These are phyloP conservation scores for Sussaba pulchella DNA, from an alignment of 2,888 invertebrate genomes.

Conservation along the genomic window DNA sequence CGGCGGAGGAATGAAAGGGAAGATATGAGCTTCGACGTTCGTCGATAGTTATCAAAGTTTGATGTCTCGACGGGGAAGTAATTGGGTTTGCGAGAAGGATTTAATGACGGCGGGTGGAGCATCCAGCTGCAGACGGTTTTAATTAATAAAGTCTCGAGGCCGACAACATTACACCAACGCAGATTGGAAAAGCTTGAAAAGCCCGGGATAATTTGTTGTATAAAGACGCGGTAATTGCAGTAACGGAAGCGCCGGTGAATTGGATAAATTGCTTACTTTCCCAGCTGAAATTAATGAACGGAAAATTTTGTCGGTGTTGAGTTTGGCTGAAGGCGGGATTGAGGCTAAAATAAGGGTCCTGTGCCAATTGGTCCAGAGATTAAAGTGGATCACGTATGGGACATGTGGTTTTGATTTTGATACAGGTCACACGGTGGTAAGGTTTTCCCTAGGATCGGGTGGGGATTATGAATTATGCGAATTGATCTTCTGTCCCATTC, in stretches of 20 bases:
- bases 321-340: too few relatives aligned
- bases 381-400: too few relatives aligned
- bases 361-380: too few relatives aligned
- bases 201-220: not conserved
- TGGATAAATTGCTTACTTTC: not conserved
- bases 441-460: too few relatives aligned
- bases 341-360: too few relatives aligned
- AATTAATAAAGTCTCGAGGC: constrained; percentile 52
- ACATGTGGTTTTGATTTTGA: too few relatives aligned
- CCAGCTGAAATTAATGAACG: not conserved
- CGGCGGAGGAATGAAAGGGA: not conserved
- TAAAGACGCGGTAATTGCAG: constrained; percentile 15
- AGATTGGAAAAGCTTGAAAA: constrained; percentile 1
- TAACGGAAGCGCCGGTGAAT: not conserved
- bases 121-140: constrained; percentile 39
- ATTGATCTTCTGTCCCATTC: too few relatives aligned
- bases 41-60: constrained; percentile 61
- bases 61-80: constrained; percentile 42
- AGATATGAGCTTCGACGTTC: constrained; percentile 30
- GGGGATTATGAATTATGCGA: too few relatives aligned
- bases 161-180: constrained; percentile 31
- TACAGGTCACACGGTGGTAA: too few relatives aligned
- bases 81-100: constrained; percentile 53
- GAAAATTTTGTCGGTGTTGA: too few relatives aligned
- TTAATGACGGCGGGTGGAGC: constrained; percentile 35